These are phyloP conservation scores for Amblyopsis rosae DNA, from an alignment of 2,113 vertebrate genomes.

Conservation along the genomic window DNA sequence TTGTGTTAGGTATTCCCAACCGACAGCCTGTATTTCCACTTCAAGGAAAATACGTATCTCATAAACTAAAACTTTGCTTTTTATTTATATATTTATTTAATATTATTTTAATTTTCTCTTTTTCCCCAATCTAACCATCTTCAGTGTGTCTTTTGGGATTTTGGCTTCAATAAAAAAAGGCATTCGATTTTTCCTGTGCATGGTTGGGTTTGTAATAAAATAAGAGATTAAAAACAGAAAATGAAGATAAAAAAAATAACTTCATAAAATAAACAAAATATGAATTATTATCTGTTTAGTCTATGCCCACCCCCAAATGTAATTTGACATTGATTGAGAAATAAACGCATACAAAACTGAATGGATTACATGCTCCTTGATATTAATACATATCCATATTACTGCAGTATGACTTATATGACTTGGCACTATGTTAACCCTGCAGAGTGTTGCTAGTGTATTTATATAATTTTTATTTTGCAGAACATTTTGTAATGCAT, in stretches of 20 bases:
- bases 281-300: neutral
- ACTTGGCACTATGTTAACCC: too few species aligned
- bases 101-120: conserved; percentile 50
- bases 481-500: too few species aligned
- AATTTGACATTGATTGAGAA: neutral
- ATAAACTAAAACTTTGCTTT: conserved; percentile 39
- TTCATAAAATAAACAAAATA: conserved; percentile 31
- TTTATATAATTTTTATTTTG: too few species aligned
- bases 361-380: too few species aligned
- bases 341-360: neutral
- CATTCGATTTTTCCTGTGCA: conserved; percentile 15
- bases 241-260: conserved; percentile 10
- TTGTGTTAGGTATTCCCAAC: neutral
- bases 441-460: too few species aligned
- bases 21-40: conserved; percentile 11
- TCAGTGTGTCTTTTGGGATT: conserved; percentile 20
- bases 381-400: too few species aligned
- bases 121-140: conserved; percentile 18
- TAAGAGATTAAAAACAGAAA: conserved; percentile 14
- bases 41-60: conserved; percentile 36
- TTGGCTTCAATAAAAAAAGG: conserved; percentile 11
- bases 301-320: neutral
- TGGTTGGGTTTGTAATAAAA: conserved; percentile 17
- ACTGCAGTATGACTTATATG: too few species aligned
- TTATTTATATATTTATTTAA: too few species aligned